Percentiles rank a stretch among this genome's conserved stretches.
Conservation (phyloP, 2,113 vertebrate species). For the Centrocercus urophasianus region DNA sequence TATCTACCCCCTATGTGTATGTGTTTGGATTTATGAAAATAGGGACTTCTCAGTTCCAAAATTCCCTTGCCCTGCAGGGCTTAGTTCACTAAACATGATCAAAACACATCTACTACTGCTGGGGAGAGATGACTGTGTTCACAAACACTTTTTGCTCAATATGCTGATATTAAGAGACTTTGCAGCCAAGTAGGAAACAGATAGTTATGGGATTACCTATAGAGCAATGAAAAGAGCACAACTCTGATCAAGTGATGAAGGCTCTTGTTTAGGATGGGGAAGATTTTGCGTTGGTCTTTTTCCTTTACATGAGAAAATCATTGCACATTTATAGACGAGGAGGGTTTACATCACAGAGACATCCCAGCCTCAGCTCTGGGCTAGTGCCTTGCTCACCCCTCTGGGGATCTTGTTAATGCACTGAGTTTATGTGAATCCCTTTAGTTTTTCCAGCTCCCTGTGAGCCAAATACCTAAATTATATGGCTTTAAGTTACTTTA, state of each 20-base stretch:
- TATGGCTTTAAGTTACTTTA: no score
- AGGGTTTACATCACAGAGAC: not conserved
- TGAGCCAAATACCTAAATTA: not conserved
- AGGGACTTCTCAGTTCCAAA: not conserved
- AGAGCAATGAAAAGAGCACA: not conserved
- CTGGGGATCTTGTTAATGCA: not conserved
- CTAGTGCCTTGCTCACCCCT: not conserved
- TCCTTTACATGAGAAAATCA: not conserved
- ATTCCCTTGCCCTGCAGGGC: not conserved
- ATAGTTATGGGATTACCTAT: fast-evolving
- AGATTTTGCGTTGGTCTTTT: not conserved
- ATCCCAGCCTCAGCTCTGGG: not conserved
- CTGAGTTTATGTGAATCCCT: not conserved
- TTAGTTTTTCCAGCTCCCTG: not conserved
- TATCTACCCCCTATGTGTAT: not conserved
- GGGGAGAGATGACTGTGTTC: not conserved
- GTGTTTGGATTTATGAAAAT: not conserved
- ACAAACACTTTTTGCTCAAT: not conserved
- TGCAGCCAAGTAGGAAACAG: not conserved
- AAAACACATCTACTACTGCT: not conserved
- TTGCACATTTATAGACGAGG: not conserved
- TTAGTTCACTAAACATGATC: not conserved
- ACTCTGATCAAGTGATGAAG: not conserved
- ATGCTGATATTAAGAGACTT: not conserved
- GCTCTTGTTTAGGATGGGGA: not conserved